Conservation (phyloP, 2,113 vertebrate genomes). For the Spilogale gracilis region DNA sequence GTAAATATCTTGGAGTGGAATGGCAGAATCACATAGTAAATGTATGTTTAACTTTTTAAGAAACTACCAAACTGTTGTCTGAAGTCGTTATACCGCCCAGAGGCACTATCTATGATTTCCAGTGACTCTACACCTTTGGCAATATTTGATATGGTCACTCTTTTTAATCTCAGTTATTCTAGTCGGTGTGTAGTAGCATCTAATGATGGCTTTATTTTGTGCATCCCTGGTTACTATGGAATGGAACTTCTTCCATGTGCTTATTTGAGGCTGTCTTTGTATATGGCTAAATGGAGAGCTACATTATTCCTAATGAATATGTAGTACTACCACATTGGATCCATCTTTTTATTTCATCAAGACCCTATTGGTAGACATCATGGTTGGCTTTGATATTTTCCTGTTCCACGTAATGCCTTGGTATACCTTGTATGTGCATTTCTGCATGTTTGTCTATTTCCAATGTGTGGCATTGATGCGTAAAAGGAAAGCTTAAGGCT, state of each 20-base stretch:
- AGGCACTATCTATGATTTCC: background rate
- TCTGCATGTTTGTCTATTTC: background rate
- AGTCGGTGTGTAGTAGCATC: background rate
- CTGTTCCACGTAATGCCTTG: background rate
- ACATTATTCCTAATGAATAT: background rate
- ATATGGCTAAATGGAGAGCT: background rate
- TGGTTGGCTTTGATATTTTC: background rate
- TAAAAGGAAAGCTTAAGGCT: background rate
- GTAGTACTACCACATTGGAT: background rate
- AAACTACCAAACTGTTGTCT: background rate
- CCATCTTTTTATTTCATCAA: background rate
- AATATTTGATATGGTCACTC: background rate
- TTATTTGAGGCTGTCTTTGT: background rate
- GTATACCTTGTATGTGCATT: accelerated
- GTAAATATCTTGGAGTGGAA: background rate
- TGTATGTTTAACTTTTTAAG: background rate
- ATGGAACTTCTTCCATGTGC: background rate
- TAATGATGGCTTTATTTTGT: background rate
- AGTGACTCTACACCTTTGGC: background rate
- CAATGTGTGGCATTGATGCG: background rate
- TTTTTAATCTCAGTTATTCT: background rate
- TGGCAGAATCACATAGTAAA: background rate
- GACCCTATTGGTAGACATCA: no score
- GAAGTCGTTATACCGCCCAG: background rate
- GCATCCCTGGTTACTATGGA: background rate